Base-by-base conservation (phyloP, 2,797 vertebrate species). In the Enteromius mattozi region DNA sequence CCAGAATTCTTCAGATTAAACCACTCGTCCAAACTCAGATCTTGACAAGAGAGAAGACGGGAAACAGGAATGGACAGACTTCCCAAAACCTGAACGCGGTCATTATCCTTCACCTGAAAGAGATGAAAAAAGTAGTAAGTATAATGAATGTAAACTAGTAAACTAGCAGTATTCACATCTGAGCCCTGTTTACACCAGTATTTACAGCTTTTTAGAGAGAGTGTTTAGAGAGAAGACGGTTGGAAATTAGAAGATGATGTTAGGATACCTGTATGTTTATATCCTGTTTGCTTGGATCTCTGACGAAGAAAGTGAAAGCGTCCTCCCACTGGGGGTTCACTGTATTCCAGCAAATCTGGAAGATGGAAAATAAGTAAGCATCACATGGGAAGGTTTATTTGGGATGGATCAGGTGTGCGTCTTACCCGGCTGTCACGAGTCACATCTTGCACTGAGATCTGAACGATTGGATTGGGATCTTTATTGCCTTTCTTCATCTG, bases 301-400 rank as follows among this genome's bases (percentile, higher is more conserved):
- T 96, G 83, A 99, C 95, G 91, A 98, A 99, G 92, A 98, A 99
- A 7, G 96, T 97, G 87, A 98, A 98, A 3, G 97, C 97, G 4
- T 96, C 96, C 66, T 97, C 96, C 97, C 97, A 99, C 42, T 95
- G 88, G 0, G 97, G 97, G 86, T 93, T 90, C 66, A 93, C 87
- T 0, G 94, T 96, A 66, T 93, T 95, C 76, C 94, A 97, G 88
- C 95, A 93, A 2, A 95, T 95, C 97, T 99, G 87, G 13, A 45
- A 14, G 17, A 54, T 13, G 27, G 40, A 30, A 42, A 35, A 70
- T 37, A 47, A 42, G 14, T 19, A n/a, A 33, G 69, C n/a, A 30
- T 56, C 0, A 63, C 33, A 10, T 30, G 10, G 59, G 61, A 66
- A 40, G 9, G 6, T 54, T 49, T 30, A 19, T 9, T 47, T 75